Evolutionary conservation across 2,888 invertebrate species (phyloP).

Genomic region (Dasypolia templi): DNA sequence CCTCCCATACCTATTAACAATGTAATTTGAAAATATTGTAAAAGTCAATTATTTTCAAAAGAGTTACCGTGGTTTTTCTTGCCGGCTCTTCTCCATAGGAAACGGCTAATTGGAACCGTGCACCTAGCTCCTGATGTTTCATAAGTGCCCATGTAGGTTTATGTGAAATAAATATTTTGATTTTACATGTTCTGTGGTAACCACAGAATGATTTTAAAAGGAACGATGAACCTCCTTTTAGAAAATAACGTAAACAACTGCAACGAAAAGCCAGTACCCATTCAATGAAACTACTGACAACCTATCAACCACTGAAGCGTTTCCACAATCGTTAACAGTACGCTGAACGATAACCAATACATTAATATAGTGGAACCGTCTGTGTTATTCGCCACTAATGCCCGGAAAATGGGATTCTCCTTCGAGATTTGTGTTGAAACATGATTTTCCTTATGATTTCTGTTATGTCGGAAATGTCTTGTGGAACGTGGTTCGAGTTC

Average conservation of each 20-base stretch:
- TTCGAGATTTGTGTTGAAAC: constrained; percentile 33
- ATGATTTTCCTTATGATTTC: constrained; percentile 40
- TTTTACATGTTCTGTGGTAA: too few species aligned
- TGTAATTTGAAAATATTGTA: too few species aligned
- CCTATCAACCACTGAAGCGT: constrained; percentile 23
- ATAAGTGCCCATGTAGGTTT: too few species aligned
- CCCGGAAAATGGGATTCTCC: constrained; percentile 49
- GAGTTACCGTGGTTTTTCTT: too few species aligned
- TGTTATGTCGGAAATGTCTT: neutral
- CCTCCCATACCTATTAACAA: too few species aligned
- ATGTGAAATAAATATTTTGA: too few species aligned
- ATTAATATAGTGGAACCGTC: constrained; percentile 26
- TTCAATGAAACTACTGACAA: constrained; percentile 26
- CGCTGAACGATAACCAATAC: constrained; percentile 32
- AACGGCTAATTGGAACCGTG: too few species aligned
- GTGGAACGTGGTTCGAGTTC: neutral
- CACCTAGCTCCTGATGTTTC: too few species aligned
- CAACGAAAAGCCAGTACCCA: neutral
- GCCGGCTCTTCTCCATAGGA: too few species aligned
- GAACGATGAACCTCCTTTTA: too few species aligned
- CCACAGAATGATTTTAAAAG: too few species aligned
- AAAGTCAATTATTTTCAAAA: too few species aligned
- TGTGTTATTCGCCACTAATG: constrained; percentile 41
- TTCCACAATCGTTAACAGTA: constrained; percentile 42
- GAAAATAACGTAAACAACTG: neutral